Evolutionary conservation across 1,140 invertebrate species (phyloP).

Genomic region (Bombus sibiricus): DNA sequence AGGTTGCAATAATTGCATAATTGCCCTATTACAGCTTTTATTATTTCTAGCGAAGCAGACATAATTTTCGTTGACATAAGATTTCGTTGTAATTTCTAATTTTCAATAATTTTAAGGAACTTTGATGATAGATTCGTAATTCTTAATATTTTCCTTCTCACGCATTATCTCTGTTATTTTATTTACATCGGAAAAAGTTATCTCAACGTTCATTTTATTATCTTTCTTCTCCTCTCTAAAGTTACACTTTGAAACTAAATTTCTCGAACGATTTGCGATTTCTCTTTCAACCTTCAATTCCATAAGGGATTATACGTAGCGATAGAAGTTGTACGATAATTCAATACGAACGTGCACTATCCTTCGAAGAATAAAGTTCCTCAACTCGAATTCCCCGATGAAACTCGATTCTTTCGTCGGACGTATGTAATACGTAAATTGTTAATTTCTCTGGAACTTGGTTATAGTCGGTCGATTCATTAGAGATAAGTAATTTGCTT

Average conservation of each 20-base stretch:
- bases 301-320: neutral
- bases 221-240: neutral
- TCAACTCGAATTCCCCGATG: neutral
- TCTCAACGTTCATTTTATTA: too few species aligned
- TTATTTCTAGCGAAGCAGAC: neutral
- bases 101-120: neutral
- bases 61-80: neutral
- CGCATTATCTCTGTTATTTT: neutral
- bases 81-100: too few species aligned
- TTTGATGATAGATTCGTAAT: neutral
- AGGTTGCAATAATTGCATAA: neutral
- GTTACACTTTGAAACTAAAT: neutral
- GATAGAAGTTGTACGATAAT: neutral
- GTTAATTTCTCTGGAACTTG: neutral
- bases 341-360: neutral
- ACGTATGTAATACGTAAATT: neutral
- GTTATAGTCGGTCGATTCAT: constrained; percentile 3
- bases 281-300: neutral
- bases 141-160: neutral
- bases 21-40: neutral
- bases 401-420: neutral
- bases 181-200: neutral
- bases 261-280: neutral
- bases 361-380: neutral
- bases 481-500: neutral